phyloP scores from a whole-genome alignment of 2,888 invertebrate species.

The Elgonia sp. region DNA sequence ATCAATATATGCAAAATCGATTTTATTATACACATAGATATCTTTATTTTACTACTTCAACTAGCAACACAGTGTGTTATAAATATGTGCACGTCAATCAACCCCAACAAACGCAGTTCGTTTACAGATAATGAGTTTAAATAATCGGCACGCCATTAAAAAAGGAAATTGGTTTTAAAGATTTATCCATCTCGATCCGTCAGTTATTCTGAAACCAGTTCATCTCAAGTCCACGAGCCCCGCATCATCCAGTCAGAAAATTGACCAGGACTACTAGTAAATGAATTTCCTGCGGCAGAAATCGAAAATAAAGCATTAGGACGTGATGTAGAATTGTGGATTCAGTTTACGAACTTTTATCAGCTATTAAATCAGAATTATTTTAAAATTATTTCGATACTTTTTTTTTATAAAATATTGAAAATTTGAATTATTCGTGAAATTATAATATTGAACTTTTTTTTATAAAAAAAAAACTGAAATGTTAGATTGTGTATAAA shows the following conservation, averaged over 20 bases:
- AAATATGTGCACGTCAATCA: conserved; percentile 23
- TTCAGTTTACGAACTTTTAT: conserved; percentile 1
- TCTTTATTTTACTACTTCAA: conserved; percentile 47
- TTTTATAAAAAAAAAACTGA: too few species aligned
- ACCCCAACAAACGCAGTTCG: conserved; percentile 1
- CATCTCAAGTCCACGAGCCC: conserved; percentile 59
- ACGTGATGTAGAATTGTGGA: conserved; percentile 29
- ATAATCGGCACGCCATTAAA: conserved; percentile 29
- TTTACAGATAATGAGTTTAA: conserved; percentile 19
- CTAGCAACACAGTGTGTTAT: conserved; percentile 24
- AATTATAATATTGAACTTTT: too few species aligned
- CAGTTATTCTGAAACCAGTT: conserved; percentile 43
- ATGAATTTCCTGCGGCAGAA: conserved; percentile 64
- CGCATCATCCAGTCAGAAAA: conserved; percentile 62
- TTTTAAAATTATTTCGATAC: not conserved
- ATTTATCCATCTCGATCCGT: conserved; percentile 51
- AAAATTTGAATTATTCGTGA: not conserved
- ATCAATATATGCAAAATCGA: conserved; percentile 1
- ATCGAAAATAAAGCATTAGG: conserved; percentile 57
- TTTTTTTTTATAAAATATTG: not conserved
- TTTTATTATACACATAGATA: conserved; percentile 28
- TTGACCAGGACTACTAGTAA: conserved; percentile 60
- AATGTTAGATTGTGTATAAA: too few species aligned
- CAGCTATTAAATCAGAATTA: not conserved
- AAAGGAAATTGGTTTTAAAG: conserved; percentile 31